These are phyloP conservation scores for Sclerodermus sp. DNA, from an alignment of 2,888 invertebrate genomes.

Conservation along the genomic window DNA sequence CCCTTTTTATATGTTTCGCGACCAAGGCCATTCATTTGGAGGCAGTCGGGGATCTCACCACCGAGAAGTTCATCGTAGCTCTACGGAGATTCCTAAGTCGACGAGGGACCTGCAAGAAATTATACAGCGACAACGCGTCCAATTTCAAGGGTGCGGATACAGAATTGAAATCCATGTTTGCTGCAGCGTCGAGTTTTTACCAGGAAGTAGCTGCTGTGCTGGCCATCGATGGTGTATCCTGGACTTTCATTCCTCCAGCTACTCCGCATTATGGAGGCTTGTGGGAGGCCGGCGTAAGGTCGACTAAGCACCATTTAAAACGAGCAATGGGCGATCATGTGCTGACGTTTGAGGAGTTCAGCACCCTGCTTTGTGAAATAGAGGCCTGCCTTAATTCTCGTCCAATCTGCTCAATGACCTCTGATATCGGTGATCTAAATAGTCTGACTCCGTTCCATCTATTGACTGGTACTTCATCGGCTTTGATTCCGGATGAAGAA, in stretches of 20 bases:
- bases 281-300: constrained; percentile 33
- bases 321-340: too few relatives aligned
- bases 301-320: constrained; percentile 32
- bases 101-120: constrained; percentile 4
- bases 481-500: too few relatives aligned
- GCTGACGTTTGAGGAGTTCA: too few relatives aligned
- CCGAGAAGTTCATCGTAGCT: constrained; percentile 9
- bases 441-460: too few relatives aligned
- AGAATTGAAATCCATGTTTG: constrained; percentile 6
- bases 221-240: not conserved
- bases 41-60: constrained; percentile 7
- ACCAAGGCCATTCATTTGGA: constrained; percentile 19
- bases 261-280: constrained; percentile 25
- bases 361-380: too few relatives aligned
- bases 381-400: too few relatives aligned
- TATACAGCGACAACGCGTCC: constrained; percentile 15
- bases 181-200: not conserved
- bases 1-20: constrained; percentile 10
- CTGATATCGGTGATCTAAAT: too few relatives aligned
- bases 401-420: too few relatives aligned
- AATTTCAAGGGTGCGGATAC: constrained; percentile 11
- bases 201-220: not conserved
- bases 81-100: constrained; percentile 15
- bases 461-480: too few relatives aligned
- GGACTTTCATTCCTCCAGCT: constrained; percentile 9